These are phyloP conservation scores for Stenotaenia linearis DNA, from an alignment of 2,888 invertebrate species.

Conservation along the genomic window DNA sequence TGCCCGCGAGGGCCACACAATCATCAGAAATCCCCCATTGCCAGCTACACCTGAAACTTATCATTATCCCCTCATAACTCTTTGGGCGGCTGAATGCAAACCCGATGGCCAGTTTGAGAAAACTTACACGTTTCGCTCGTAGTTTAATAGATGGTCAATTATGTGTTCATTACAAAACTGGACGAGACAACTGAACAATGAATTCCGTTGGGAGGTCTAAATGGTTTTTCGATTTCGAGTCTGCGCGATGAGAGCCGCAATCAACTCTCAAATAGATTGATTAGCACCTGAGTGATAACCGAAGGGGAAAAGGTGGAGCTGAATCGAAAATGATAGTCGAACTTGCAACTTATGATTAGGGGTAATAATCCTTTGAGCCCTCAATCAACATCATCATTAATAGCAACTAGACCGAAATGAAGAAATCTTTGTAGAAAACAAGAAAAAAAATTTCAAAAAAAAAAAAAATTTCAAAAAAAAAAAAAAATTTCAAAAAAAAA, in stretches of 20 bases:
- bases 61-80: conserved; percentile 29
- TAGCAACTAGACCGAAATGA: neutral
- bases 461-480: no score
- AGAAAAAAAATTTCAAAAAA: no score
- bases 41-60: conserved; percentile 26
- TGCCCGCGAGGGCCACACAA: neutral
- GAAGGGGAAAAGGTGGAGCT: neutral
- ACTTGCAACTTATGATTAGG: neutral
- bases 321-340: neutral
- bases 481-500: no score
- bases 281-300: conserved; percentile 16
- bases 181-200: neutral
- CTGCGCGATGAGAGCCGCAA: neutral
- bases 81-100: neutral
- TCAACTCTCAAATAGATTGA: conserved; percentile 11
- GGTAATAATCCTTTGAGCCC: neutral
- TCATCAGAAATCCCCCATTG: conserved; percentile 22
- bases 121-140: neutral
- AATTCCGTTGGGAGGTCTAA: conserved; percentile 5
- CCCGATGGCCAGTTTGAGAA: conserved; percentile 5
- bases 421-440: no score
- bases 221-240: neutral
- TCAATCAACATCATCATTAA: neutral
- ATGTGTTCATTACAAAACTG: conserved; percentile 13
- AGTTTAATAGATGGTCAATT: conserved; percentile 10